Evolutionary conservation across 2,888 invertebrate genomes (phyloP), one percentile per base, ranked within the genome.

Genomic region (Leptinotarsa haldemani): DNA sequence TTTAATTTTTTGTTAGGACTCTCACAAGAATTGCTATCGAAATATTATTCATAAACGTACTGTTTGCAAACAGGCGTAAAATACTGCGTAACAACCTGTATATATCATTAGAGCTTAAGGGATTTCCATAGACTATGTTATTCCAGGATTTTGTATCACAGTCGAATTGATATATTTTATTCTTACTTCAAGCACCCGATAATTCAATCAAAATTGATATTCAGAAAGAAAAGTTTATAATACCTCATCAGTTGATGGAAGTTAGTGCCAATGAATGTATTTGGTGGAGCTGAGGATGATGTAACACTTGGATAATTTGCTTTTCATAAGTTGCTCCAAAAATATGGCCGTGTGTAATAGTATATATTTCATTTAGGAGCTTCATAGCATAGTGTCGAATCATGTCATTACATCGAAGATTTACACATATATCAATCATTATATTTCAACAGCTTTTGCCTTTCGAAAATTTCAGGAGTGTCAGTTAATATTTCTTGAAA

Each of bases 401-500:
- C 84, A 84, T 85, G 82, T 85, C 83, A 84, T 40, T 81, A 86
- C 86, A 86, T 86, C 86, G 86, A 86, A 85, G 78, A 74, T 78
- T 78, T 78, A 77, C 77, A 77, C 25, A 46, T 73, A 74, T 77
- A 80, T 78, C 71, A 75, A 80, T 78, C 74, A 75, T 75, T 75
- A 77, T 76, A 79, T 75, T 76, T 64, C 69, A 66, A 61, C 61
- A 48, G 65, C 40, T 76, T 70, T 66, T 64, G 20, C 40, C 48
- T 40, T 40, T 40, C 52, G 1, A 63, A 30, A 56, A 56, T 69
- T 65, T 73, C 69, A 73, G 64, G 63, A 25, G 52, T 30, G 25
- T 47, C 18, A 18, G 16, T 53, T 53, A 58, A 40, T 65, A 40
- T 25, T 61, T 58, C 20, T 61, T 22, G 47, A 48, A 61, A 61